Base-by-base conservation (phyloP, 2,113 vertebrate genomes). In the Aleadryas rufinucha region DNA sequence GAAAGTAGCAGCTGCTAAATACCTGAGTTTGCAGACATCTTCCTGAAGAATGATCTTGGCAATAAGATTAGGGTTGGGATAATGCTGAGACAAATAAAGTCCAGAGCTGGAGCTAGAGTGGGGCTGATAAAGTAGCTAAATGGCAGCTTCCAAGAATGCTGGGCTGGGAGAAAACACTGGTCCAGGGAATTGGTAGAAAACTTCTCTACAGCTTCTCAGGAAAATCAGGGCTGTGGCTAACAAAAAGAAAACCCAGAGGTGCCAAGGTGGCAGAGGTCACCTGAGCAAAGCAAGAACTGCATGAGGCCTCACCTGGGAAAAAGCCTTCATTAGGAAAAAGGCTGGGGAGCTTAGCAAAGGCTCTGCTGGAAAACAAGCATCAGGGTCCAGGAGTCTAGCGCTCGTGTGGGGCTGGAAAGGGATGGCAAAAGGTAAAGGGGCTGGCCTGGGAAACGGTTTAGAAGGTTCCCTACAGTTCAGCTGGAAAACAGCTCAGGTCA, bases 241-340 rank as follows among this genome's bases (percentile, higher is more conserved):
- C 22, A 53, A 81, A 63, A 87, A 64, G 35, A 72, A 89, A 91
- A 69, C 9, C 7, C 50, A 37, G 54, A 69, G 12, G 20, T 39
- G 31, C 31, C 27, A n/a, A 9, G 2, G 28, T 5, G 3, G 42
- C 33, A 63, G 11, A 39, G 49, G 56, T 59, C 5, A 5, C 16
- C 3, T 0, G 0, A 81, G n/a, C 30, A 49, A 79, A 69, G n/a
- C 1, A 1, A n/a, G 16, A 66, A 30, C 49, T 80, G 59, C 27
- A 52, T 5, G 27, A 53, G 24, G 19, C 35, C n/a, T n/a, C 69
- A 61, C 9, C 23, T 42, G 30, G 20, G 39, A 66, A n/a, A 78
- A 95, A 78, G 39, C 28, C 49, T 75, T 39, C 35, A 19, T 3
- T 0, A 0, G 27, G 33, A 60, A 77, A 81, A 70, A 4, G 9